Evolutionary conservation across 2,113 vertebrate genomes (phyloP), one percentile per base, ranked within the genome.

Genomic region (Lophotis ruficrista): DNA sequence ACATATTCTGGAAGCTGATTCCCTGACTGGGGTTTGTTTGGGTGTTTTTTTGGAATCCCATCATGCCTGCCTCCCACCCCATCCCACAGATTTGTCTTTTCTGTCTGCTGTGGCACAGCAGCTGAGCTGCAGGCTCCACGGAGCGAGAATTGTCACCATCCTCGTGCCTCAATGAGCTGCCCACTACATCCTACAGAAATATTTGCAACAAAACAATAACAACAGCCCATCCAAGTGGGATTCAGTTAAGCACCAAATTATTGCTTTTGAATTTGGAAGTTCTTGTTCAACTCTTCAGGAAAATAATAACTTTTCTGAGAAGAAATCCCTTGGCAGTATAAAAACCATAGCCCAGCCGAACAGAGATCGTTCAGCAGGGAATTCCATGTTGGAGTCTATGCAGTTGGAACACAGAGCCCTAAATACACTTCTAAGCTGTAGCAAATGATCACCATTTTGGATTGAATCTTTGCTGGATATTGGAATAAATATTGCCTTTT

Each of bases 1-100:
- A 94, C 92, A 71, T 90, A 71, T 93, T 94, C 86, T 75, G 64
- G 76, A 93, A 82, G 64, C 75, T 71, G 38, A 66, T 83, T 77
- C 43, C 60, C 27, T 69, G n/a, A 33, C 30, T 47, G 41, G 66
- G 35, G 27, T 66, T 80, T 86, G 79, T 90, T 86, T 88, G 83
- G 73, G 65, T 72, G 69, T 69, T 57, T 60, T 93, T 92, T 79
- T 82, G 14, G 70, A 94, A 82, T 65, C 80, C 60, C 35, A 24
- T 54, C 1, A 0, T 89, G 38, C 24, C 72, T 83, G 50, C 64
- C 57, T 92, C 60, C 76, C 53, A 81, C 35, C 24, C 41, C 65
- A n/a, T 82, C 86, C 83, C 61, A 90, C 72, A 76, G 70, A 71
- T 80, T 50, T 48, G 35, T 87, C 86, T 69, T 64, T 30, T 86